These are phyloP conservation scores for Bovichtus variegatus DNA, from an alignment of 2,797 vertebrate genomes.

Conservation along the genomic window DNA sequence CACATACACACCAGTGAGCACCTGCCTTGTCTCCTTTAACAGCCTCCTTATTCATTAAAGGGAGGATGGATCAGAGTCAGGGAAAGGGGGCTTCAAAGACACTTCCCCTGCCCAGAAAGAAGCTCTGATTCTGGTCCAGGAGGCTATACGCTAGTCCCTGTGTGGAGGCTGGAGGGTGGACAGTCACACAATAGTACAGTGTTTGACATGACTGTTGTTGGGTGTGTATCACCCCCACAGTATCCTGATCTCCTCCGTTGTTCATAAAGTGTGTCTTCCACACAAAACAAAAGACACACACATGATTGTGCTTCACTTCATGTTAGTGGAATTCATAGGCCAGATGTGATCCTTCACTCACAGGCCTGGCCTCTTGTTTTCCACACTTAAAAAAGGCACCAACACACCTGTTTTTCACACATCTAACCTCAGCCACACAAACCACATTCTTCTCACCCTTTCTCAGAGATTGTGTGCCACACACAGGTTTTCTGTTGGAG, in stretches of 20 bases:
- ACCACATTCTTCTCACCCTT: slow-evolving; percentile 38
- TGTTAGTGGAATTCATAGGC: slow-evolving; percentile 51
- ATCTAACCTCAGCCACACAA: slow-evolving; percentile 33
- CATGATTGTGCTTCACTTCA: slow-evolving; percentile 42
- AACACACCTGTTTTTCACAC: slow-evolving; percentile 77
- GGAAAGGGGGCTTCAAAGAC: slow-evolving; percentile 77
- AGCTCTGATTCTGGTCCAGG: slow-evolving; percentile 71
- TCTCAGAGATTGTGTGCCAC: not conserved
- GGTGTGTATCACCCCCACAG: slow-evolving; percentile 58
- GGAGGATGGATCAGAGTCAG: slow-evolving; percentile 65
- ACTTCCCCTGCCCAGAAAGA: slow-evolving; percentile 68
- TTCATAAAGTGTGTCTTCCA: slow-evolving; percentile 38
- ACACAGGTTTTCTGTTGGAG: slow-evolving; percentile 30
- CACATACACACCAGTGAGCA: slow-evolving; percentile 56
- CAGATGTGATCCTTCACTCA: slow-evolving; percentile 79
- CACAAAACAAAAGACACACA: slow-evolving; percentile 50
- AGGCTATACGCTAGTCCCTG: slow-evolving; percentile 47
- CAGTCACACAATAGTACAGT: slow-evolving; percentile 64
- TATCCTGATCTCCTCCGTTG: slow-evolving; percentile 46
- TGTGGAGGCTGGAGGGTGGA: slow-evolving; percentile 53
- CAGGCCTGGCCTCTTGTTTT: slow-evolving; percentile 60
- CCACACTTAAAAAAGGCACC: slow-evolving; percentile 53
- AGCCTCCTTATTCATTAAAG: slow-evolving; percentile 83
- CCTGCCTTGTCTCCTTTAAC: slow-evolving; percentile 78
- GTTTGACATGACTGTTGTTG: slow-evolving; percentile 57